Evolutionary conservation across 1,140 invertebrate genomes (phyloP), one percentile per base, ranked within the genome.

Genomic region (Calycopis cecrops): DNA sequence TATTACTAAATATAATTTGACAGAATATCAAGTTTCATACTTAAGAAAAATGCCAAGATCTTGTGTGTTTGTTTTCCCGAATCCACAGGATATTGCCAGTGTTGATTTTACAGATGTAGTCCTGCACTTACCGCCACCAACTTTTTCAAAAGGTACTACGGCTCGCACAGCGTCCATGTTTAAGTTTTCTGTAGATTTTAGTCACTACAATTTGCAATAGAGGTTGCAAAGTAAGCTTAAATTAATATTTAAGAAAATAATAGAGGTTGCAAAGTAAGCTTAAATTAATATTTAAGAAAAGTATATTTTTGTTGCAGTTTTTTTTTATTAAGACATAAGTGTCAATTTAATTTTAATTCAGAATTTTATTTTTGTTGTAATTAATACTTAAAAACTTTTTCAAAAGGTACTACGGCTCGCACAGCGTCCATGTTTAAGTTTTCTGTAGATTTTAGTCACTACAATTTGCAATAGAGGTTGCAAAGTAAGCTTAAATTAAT

Each of bases 31-130:
- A 59, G 60, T 70, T 47, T 38, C n/a, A 49, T 55, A 55, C 49
- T 47, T 55, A 8, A 55, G 54, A 55, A 55, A 55, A 58, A 62
- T 63, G 57, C 4, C 59, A 61, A 50, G 54, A 47, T 53, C 59
- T 56, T 65, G 0, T 54, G 57, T 53, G 51, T 65, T 65, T 50
- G 48, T 65, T 47, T 65, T 61, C 57, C 63, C 59, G 37, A 55
- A 51, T 55, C 54, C 59, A 47, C 53, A 61, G 60, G 64, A 66
- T 52, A 56, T 62, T 62, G 56, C 59, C 55, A 62, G 59, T 52
- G 60, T 66, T 28, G 57, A 66, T 60, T 34, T 66, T 59, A 59
- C 51, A 62, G 64, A 66, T 62, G 59, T 60, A 56, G 64, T 66
- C 60, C 62, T 60, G 52, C 57, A 59, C 48, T 62, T 66, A 58